Conservation (phyloP, 2,797 vertebrate genomes). For the Sphaeramia orbicularis region DNA sequence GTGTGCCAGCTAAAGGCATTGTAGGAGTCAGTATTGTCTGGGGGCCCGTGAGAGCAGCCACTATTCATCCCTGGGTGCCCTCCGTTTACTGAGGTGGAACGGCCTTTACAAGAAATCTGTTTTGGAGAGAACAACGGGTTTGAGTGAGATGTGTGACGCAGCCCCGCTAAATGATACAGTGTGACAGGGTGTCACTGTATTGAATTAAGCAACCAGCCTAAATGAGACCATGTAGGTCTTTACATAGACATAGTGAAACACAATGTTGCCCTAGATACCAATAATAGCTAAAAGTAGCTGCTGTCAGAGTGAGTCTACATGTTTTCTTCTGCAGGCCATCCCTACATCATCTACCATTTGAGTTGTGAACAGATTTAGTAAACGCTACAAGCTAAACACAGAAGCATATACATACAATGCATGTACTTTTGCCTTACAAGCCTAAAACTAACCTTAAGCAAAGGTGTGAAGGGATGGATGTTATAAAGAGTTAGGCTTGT, state of each 20-base stretch:
- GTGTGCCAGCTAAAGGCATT: conserved; percentile 82
- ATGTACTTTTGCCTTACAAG: too few relatives aligned
- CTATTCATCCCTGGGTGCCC: conserved; percentile 76
- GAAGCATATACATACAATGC: too few relatives aligned
- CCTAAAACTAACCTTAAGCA: too few relatives aligned
- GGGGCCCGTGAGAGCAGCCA: conserved; percentile 70
- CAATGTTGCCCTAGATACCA: conserved; percentile 12
- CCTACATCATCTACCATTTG: not conserved
- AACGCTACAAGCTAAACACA: too few relatives aligned
- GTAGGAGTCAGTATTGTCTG: conserved; percentile 82
- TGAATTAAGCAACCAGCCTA: conserved; percentile 48
- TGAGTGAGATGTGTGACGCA: conserved; percentile 59
- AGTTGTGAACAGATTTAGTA: too few relatives aligned
- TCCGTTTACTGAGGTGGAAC: conserved; percentile 81
- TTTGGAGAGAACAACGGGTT: conserved; percentile 55
- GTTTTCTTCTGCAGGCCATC: not conserved
- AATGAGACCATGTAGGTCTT: conserved; percentile 43
- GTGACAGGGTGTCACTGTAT: conserved; percentile 50
- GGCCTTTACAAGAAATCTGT: conserved; percentile 70
- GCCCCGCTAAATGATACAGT: conserved; percentile 61
- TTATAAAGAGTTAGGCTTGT: not conserved
- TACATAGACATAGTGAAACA: conserved; percentile 8
- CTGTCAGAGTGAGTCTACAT: conserved; percentile 1
- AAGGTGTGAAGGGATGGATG: too few relatives aligned
- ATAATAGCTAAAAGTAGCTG: conserved; percentile 3